Evolutionary conservation across 92 coral and sea anemone genomes (phyloP), one percentile per base, ranked within the genome.

Genomic region (Phenganax stokvisi): DNA sequence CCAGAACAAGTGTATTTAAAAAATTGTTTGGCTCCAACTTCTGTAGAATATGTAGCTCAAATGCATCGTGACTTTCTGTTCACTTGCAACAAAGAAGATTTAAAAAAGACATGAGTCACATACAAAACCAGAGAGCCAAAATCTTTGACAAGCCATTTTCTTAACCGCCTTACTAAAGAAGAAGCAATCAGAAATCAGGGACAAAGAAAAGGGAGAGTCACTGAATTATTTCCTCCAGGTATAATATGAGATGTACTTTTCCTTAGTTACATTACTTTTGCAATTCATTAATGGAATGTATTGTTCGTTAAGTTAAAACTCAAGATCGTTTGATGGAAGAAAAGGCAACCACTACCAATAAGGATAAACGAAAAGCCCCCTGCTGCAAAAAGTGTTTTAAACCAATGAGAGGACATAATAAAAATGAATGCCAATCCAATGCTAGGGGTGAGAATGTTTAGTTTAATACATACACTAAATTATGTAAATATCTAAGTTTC

Each of bases 151-250:
- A 52, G 86, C 13, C 80, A 86, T 28, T 86, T 86, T 76, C 64
- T 64, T 10, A 84, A 76, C 55, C 81, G 81, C 44, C 82, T 68
- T 30, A 8, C 56, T 7, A 81, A 72, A 53, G 29, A 68, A 7
- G 80, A 82, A 29, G 89, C 86, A 56, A 76, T 86, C 15, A 67
- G 58, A 51, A 69, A 51, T n/a, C 69, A 81, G n/a, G 63, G 5
- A 9, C 47, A 85, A 52, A 71, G 79, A 75, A 63, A 85, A 70
- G 54, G 70, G 58, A 31, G 59, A 56, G 85, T 65, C 11, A 85
- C 85, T 13, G 74, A 74, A 59, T 74, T 85, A 56, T 81, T 60
- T 54, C 88, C 85, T 59, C 58, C 72, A 72, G 83, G 85, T 85
- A 81, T 72, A 74, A 28, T 79, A 54, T 47, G 54, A 75, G n/a